Conservation (phyloP, 2,888 invertebrate genomes). For the Sinodicranocentrus sp. region DNA sequence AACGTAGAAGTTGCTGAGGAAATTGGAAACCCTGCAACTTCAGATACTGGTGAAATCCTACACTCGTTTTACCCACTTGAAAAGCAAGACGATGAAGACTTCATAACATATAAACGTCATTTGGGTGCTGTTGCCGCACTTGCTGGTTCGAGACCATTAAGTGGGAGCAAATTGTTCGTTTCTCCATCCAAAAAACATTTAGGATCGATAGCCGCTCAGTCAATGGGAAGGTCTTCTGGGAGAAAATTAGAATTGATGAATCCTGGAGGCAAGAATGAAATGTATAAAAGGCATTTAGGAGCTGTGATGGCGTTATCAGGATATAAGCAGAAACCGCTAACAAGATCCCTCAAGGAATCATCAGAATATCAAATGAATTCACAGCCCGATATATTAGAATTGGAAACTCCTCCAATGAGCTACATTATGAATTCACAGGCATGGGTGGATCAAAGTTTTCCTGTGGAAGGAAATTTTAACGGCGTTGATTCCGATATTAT, state of each 20-base stretch:
- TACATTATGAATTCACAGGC: background rate
- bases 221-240: conserved; percentile 23
- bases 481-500: conserved; percentile 23
- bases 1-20: conserved; percentile 52
- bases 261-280: conserved; percentile 9
- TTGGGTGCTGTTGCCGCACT: conserved; percentile 60
- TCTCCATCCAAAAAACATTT: conserved; percentile 69
- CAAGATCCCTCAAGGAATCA: conserved; percentile 53
- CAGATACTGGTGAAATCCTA: background rate
- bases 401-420: conserved; percentile 47
- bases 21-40: conserved; percentile 43
- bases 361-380: conserved; percentile 43
- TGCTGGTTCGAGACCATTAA: conserved; percentile 42
- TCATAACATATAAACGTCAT: conserved; percentile 49
- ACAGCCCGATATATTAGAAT: conserved; percentile 26
- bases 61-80: conserved; percentile 20
- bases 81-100: conserved; percentile 16
- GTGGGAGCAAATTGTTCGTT: conserved; percentile 52
- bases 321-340: conserved; percentile 39
- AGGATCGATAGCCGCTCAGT: conserved; percentile 68
- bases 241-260: conserved; percentile 42
- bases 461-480: background rate
- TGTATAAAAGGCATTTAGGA: conserved; percentile 63
- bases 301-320: conserved; percentile 57
- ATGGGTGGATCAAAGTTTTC: background rate